Percentiles rank a stretch among this genome's conserved stretches.
These are phyloP conservation scores for Drosophila mojavensis DNA, from an alignment of 1,140 invertebrate species.

Conservation along the genomic window DNA sequence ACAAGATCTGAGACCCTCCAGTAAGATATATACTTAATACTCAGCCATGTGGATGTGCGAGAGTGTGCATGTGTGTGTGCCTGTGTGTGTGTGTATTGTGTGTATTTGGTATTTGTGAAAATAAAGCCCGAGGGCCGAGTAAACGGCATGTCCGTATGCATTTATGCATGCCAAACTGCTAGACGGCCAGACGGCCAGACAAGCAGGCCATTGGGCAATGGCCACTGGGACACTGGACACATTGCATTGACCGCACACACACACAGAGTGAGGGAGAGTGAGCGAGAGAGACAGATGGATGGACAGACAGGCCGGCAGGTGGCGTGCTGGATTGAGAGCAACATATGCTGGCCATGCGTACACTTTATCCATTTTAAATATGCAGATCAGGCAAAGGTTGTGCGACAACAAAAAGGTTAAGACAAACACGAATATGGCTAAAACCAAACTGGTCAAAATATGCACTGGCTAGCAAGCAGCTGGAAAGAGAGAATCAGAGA, in stretches of 20 bases:
- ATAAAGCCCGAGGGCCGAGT: constrained; percentile 37
- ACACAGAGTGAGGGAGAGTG: constrained; percentile 25
- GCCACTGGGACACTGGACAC: constrained; percentile 34
- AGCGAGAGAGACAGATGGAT: constrained; percentile 20
- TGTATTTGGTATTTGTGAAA: constrained; percentile 25
- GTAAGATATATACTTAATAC: constrained; percentile 11
- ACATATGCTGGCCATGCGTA: constrained; percentile 56
- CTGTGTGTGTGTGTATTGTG: too few relatives aligned
- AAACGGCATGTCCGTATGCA: constrained; percentile 46
- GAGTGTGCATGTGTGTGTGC: constrained; percentile 4
- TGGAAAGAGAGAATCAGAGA: neutral
- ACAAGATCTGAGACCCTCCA: constrained; percentile 23
- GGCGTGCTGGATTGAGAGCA: constrained; percentile 9
- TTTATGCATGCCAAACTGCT: constrained; percentile 39
- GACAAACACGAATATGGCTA: constrained; percentile 44
- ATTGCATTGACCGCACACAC: constrained; percentile 23
- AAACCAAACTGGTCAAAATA: constrained; percentile 16
- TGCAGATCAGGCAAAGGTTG: constrained; percentile 71
- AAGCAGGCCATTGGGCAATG: constrained; percentile 39
- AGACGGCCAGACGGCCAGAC: constrained; percentile 23
- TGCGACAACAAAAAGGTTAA: constrained; percentile 52
- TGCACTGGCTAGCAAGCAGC: neutral
- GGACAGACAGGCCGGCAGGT: constrained; percentile 26
- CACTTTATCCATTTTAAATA: constrained; percentile 63
- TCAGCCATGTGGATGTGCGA: constrained; percentile 3